Conservation (phyloP, 1,140 invertebrate genomes). For the fruit fly (Drosophila melanogaster) region Release_6_plus_ISO1_MT NC_004354.4:10881001-10881500, state of each 20-base stretch:
- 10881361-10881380: not conserved
- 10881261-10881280: too few species aligned
- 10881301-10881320: not conserved
- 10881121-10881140: not conserved
- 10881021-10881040: constrained; percentile 52
- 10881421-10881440: constrained; percentile 28
- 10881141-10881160: not conserved
- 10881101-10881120: not conserved
- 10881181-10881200: not conserved
- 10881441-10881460: constrained; percentile 7
- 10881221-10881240: not conserved
- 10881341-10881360: not conserved
- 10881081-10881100: not conserved
- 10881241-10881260: not conserved
- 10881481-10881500: constrained; percentile 91
- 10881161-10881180: not conserved
- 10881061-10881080: not conserved
- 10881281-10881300: not conserved
- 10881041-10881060: constrained; percentile 15
- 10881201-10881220: not conserved
- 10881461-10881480: constrained; percentile 87
- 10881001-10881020: not conserved
- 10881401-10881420: constrained; percentile 3
- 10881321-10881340: not conserved
- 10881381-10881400: not conserved